A percentile compares a stretch with the other conserved stretches of the same genome.
Evolutionary conservation across 2,113 vertebrate genomes (phyloP).

Genomic region (Alligator mississippiensis): DNA sequence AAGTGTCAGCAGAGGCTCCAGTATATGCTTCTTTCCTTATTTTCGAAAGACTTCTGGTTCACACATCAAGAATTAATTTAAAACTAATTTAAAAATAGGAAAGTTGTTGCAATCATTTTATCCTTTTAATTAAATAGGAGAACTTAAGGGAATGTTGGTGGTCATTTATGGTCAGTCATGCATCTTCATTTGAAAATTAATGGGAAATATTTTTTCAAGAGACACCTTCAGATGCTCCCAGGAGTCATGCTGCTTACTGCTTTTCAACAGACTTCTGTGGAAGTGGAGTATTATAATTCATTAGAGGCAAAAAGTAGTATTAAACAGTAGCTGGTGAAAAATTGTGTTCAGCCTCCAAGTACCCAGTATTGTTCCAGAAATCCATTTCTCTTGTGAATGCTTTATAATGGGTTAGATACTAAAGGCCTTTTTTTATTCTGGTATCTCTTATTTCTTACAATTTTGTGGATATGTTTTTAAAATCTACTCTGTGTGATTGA

Average conservation of each 20-base stretch:
- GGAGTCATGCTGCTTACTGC: background rate
- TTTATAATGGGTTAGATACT: background rate
- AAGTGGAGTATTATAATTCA: background rate
- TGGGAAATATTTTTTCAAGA: constrained; percentile 7
- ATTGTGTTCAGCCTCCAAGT: background rate
- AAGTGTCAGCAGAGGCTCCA: background rate
- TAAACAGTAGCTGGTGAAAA: background rate
- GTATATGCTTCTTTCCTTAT: background rate
- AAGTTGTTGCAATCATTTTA: constrained; percentile 35
- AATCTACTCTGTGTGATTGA: background rate
- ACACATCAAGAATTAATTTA: constrained; percentile 48
- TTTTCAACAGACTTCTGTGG: background rate
- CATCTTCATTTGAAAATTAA: constrained; percentile 31
- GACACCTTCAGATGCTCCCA: background rate
- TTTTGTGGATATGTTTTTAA: background rate
- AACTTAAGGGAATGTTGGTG: constrained; percentile 39
- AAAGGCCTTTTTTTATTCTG: background rate
- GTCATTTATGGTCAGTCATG: constrained; percentile 23
- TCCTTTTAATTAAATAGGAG: constrained; percentile 54
- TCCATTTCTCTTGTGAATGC: background rate
- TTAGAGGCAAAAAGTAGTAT: background rate
- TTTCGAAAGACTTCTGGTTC: constrained; percentile 2
- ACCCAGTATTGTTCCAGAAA: background rate
- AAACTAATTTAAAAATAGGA: constrained; percentile 34
- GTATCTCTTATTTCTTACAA: background rate